Conservation (phyloP, 2,888 invertebrate genomes). For the Diplolepis rosae region DNA sequence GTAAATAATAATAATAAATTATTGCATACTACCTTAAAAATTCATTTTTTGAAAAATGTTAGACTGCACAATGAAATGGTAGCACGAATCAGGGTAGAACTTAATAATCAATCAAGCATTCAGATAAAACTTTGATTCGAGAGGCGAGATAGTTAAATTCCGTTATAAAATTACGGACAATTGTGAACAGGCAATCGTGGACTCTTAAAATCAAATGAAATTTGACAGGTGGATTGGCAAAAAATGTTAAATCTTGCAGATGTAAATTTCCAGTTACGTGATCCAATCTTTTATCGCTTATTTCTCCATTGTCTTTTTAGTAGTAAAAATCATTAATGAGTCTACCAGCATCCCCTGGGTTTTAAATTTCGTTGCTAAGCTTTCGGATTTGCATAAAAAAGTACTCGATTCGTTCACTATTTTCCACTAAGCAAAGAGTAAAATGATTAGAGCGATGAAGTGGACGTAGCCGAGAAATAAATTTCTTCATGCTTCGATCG, state of each 20-base stretch:
- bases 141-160: neutral
- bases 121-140: conserved; percentile 1
- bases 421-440: neutral
- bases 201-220: neutral
- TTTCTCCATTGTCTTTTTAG: neutral
- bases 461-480: neutral
- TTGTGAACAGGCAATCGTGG: neutral
- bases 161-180: neutral
- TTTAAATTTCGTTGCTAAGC: neutral
- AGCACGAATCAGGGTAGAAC: neutral
- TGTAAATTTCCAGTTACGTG: neutral
- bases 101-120: neutral
- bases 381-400: neutral
- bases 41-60: too few relatives aligned
- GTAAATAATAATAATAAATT: too few relatives aligned
- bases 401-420: neutral
- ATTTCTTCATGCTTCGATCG: neutral
- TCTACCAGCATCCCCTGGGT: neutral
- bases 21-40: too few relatives aligned
- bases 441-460: neutral
- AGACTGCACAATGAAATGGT: neutral
- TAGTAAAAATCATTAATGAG: neutral
- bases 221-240: neutral
- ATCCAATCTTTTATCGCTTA: neutral
- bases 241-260: neutral